Base-by-base conservation (phyloP, 2,797 vertebrate species). In the Gymnodraco acuticeps region DNA sequence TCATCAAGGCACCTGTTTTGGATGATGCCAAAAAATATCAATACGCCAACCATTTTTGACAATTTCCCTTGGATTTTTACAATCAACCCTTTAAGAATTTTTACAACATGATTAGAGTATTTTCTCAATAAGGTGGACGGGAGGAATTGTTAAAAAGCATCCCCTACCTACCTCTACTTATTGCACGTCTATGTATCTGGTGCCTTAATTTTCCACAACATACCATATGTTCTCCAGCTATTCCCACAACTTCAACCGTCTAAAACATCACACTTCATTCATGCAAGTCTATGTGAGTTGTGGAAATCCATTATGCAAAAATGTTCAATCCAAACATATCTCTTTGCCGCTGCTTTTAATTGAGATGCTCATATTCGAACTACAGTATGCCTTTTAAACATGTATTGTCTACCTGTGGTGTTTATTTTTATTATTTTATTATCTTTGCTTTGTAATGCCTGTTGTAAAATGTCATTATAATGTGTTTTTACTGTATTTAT, bases 231-330 rank as follows among this genome's bases (percentile, higher is more conserved):
- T 63, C 14, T 54, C 45, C 10, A 56, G 58, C 42, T 58, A 56
- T 73, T 75, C 46, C n/a, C 7, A 42, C 54, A 60, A 46, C 52
- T 75, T 70, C 59, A 52, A 33, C 58, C 31, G 75, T 75, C 41
- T 61, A 9, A 74, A 70, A 50, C 68, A 72, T 73, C 59, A 64
- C 48, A 59, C 16, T 47, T 23, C 20, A 69, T 64, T 64, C 51
- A 61, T 66, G 56, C 16, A 64, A 53, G 42, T 77, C 14, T 64
- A 23, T 52, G 64, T 23, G 60, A 63, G 42, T 58, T 77, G 38
- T 51, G 68, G 33, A 70, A 70, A 78, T 50, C 31, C 23, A 84
- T 87, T 89, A 88, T 87, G 77, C 56, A 87, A 77, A 82, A 68
- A 58, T 77, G 79, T 85, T 80, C 67, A 67, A 19, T 80, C 43